phyloP scores from a whole-genome alignment of 2,797 vertebrate genomes.

The Anguilla megastoma region DNA sequence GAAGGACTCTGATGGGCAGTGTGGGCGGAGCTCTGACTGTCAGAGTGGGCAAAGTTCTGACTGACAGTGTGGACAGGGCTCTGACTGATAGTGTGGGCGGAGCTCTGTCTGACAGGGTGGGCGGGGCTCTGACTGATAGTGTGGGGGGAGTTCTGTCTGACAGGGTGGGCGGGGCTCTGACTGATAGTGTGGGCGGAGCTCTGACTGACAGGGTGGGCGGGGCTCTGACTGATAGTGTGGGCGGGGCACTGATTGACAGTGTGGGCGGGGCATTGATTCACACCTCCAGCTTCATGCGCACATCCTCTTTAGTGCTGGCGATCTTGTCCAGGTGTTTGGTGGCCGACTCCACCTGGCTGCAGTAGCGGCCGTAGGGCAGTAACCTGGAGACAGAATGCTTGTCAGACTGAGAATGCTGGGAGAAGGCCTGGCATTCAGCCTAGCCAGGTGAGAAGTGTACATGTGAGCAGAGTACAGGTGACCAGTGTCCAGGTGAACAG shows the following conservation, averaged over 20 bases:
- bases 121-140: background rate
- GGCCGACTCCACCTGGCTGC: conserved; percentile 87
- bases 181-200: background rate
- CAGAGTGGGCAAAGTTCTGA: background rate
- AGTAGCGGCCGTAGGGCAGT: conserved; percentile 85
- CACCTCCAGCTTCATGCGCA: conserved; percentile 89
- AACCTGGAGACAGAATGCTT: conserved; percentile 66
- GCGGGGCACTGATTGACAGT: background rate
- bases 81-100: background rate
- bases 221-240: background rate
- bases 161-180: background rate
- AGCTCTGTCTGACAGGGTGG: background rate
- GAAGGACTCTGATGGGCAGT: background rate
- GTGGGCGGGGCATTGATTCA: conserved; percentile 50
- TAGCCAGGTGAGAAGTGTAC: background rate
- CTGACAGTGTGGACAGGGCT: background rate
- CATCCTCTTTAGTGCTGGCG: conserved; percentile 71
- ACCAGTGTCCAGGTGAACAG: background rate
- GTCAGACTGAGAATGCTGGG: background rate
- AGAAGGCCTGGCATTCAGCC: too few species aligned
- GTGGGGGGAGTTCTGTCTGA: background rate
- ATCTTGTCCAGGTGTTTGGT: conserved; percentile 83
- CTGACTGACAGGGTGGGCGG: background rate
- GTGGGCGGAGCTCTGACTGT: background rate
- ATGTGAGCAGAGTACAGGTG: background rate